These are phyloP conservation scores for Cliona cf. orientalis DNA, from an alignment of 37 sponge, comb jelly and placozoan genomes.

Conservation along the genomic window DNA sequence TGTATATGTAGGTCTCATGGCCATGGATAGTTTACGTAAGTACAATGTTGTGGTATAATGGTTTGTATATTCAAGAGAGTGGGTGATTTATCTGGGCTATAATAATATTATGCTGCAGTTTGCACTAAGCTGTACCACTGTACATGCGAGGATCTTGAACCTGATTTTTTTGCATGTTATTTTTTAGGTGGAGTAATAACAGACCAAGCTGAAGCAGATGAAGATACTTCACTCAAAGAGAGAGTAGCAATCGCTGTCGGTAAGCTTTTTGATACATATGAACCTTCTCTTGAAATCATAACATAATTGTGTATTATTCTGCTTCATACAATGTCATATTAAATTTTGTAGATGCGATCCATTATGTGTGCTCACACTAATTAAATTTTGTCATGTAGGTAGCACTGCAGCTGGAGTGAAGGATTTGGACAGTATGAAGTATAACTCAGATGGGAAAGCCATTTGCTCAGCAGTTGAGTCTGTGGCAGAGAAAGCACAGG, in stretches of 20 bases:
- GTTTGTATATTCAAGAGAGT: too few relatives aligned
- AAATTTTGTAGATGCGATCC: background rate
- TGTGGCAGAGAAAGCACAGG: background rate
- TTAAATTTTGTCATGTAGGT: background rate
- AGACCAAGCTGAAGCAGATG: conserved; percentile 62
- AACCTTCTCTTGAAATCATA: background rate
- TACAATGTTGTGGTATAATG: too few relatives aligned
- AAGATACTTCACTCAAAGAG: conserved; percentile 31
- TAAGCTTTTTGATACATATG: background rate
- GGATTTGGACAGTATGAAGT: conserved; percentile 19
- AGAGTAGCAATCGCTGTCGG: conserved; percentile 56
- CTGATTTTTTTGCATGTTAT: too few relatives aligned
- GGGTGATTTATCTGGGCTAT: too few relatives aligned
- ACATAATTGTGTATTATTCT: background rate
- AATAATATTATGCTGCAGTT: too few relatives aligned
- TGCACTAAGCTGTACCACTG: too few relatives aligned
- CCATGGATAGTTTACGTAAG: too few relatives aligned
- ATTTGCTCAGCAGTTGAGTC: conserved; percentile 4
- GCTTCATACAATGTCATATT: too few relatives aligned
- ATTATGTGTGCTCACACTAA: background rate
- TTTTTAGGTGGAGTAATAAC: conserved; percentile 47
- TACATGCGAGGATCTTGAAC: too few relatives aligned
- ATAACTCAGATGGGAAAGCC: conserved; percentile 13
- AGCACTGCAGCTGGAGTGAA: conserved; percentile 37
- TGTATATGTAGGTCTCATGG: too few relatives aligned